A percentile compares a stretch with the other conserved stretches of the same genome.
These are phyloP conservation scores for Drosophila ustulata DNA, from an alignment of 2,888 invertebrate genomes.

Conservation along the genomic window DNA sequence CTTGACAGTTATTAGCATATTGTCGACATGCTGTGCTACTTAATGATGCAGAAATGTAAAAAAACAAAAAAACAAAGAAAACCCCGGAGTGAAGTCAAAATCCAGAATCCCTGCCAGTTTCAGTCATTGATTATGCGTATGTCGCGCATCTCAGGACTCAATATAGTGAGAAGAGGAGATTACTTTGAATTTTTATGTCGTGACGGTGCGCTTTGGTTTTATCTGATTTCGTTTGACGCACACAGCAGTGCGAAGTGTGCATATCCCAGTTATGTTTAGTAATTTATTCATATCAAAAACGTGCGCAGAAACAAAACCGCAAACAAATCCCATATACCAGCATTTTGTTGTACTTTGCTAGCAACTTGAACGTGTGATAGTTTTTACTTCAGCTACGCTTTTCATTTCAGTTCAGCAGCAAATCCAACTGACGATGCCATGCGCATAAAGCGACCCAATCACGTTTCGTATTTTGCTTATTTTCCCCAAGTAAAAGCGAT, in stretches of 20 bases:
- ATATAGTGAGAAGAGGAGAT: constrained; percentile 1
- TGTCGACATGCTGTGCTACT: constrained; percentile 63
- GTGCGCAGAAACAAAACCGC: constrained; percentile 48
- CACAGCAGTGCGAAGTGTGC: constrained; percentile 26
- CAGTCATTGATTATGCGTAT: constrained; percentile 65
- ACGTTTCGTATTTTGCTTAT: constrained; percentile 11
- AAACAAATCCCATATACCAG: neutral
- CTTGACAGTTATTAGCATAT: constrained; percentile 63
- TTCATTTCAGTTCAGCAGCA: constrained; percentile 4
- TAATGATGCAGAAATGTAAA: constrained; percentile 72
- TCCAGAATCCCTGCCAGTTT: constrained; percentile 47
- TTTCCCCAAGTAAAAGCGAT: neutral
- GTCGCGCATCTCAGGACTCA: constrained; percentile 11
- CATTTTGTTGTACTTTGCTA: constrained; percentile 6
- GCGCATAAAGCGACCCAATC: constrained; percentile 17
- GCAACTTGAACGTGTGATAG: constrained; percentile 13
- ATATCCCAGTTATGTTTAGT: constrained; percentile 57
- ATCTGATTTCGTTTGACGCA: constrained; percentile 20
- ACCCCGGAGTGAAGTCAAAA: constrained; percentile 23
- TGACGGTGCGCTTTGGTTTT: constrained; percentile 19
- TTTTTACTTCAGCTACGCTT: constrained; percentile 7
- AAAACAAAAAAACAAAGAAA: constrained; percentile 23
- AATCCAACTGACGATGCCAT: constrained; percentile 3
- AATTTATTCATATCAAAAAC: constrained; percentile 75
- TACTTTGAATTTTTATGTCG: constrained; percentile 17